Percentiles rank a stretch among this genome's conserved stretches.
phyloP scores from a whole-genome alignment of 2,113 vertebrate species.

The Scartelaos histophorus region DNA sequence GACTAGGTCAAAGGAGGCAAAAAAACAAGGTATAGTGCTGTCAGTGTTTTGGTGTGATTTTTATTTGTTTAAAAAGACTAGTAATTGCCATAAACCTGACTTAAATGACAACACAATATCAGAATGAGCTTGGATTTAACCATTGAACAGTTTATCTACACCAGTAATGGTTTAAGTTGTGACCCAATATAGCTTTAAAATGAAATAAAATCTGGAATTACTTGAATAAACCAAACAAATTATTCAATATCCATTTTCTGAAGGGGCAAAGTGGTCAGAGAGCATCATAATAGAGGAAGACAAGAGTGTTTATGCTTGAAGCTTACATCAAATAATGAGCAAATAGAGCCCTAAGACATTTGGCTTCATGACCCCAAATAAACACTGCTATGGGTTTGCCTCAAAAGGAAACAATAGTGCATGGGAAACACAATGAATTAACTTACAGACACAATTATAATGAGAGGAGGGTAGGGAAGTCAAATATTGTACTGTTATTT shows the following conservation, averaged over 20 bases:
- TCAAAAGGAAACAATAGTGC: not conserved
- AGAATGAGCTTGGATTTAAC: not conserved
- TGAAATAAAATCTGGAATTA: not conserved
- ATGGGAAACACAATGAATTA: not conserved
- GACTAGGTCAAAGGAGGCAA: slow-evolving; percentile 42
- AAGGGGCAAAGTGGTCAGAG: not conserved
- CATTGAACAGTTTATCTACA: not conserved
- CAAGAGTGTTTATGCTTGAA: slow-evolving; percentile 1
- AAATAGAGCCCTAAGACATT: slow-evolving; percentile 21
- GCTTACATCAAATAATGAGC: slow-evolving; percentile 9
- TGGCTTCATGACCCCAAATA: slow-evolving; percentile 38
- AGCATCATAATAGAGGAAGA: not conserved
- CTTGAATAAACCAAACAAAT: not conserved
- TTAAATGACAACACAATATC: not conserved
- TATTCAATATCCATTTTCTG: too few species aligned
- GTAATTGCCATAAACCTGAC: not conserved
- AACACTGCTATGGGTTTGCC: slow-evolving; percentile 1
- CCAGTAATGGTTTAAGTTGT: not conserved
- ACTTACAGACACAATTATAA: not conserved
- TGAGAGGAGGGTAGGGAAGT: not conserved
- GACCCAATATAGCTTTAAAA: too few species aligned
- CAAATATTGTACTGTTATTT: too few species aligned
- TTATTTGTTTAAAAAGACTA: not conserved
- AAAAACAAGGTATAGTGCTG: slow-evolving; percentile 22
- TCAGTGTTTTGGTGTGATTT: not conserved